These are phyloP conservation scores for Scolopax rusticola DNA, from an alignment of 2,797 vertebrate genomes.

Conservation along the genomic window DNA sequence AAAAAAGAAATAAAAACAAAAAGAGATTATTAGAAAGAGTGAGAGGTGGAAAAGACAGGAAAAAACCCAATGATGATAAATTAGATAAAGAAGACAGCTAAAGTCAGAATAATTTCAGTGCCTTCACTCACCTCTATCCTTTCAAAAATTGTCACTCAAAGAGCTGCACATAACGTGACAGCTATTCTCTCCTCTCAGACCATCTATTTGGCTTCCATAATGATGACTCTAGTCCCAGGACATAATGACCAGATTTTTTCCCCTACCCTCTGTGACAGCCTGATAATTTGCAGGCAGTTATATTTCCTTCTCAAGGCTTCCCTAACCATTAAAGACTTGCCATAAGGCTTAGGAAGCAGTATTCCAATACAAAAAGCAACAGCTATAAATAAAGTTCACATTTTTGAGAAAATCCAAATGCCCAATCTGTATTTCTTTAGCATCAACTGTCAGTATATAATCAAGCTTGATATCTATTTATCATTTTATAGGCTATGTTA, in stretches of 20 bases:
- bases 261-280: not conserved
- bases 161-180: not conserved
- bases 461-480: not conserved
- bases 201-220: not conserved
- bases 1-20: accelerated
- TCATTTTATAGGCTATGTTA: not conserved
- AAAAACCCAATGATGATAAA: not conserved
- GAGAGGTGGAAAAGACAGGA: not conserved
- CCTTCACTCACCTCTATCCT: not conserved
- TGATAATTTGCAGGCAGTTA: not conserved
- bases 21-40: not conserved
- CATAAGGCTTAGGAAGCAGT: not conserved
- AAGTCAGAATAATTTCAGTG: constrained; percentile 43
- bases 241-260: not conserved
- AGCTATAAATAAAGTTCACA: not conserved
- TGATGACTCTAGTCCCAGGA: not conserved
- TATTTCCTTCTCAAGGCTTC: not conserved
- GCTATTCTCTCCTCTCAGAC: not conserved
- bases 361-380: not conserved
- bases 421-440: not conserved
- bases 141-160: constrained; percentile 51
- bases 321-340: not conserved
- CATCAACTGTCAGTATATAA: not conserved
- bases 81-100: constrained; percentile 1
- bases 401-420: constrained; percentile 1